A percentile compares a stretch with the other conserved stretches of the same genome.
These are phyloP conservation scores for Potamilus streckersoni DNA, from an alignment of 1,140 invertebrate genomes.

Conservation along the genomic window DNA sequence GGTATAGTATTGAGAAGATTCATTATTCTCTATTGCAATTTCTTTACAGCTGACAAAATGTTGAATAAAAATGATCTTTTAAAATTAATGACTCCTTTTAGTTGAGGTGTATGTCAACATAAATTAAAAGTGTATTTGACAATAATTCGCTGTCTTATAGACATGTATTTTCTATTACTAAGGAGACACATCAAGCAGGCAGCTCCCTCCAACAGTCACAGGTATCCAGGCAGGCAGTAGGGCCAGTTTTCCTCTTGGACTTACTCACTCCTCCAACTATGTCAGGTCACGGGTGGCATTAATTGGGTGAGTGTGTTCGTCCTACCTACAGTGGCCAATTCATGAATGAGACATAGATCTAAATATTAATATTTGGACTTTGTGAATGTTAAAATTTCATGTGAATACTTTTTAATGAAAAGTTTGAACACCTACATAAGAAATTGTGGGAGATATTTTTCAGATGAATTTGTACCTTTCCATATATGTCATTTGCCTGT, in stretches of 20 bases:
- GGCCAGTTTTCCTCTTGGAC: constrained; percentile 91
- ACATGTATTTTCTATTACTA: constrained; percentile 6
- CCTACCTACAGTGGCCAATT: neutral
- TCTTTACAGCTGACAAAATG: too few species aligned
- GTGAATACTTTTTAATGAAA: neutral
- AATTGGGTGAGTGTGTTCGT: constrained; percentile 78
- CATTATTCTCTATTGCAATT: too few species aligned
- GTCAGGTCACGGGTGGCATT: constrained; percentile 80
- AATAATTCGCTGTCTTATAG: neutral
- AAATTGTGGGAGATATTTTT: neutral
- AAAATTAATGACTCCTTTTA: too few species aligned
- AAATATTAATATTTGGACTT: neutral
- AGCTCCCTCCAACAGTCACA: constrained; percentile 84
- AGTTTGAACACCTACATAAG: neutral
- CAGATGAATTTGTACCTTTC: neutral
- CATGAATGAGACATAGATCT: neutral
- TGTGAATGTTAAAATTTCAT: neutral
- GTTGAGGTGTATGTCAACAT: constrained; percentile 30
- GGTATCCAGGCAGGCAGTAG: constrained; percentile 75
- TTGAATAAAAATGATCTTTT: too few species aligned
- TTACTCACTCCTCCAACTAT: constrained; percentile 90
- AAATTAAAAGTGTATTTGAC: neutral
- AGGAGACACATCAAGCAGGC: constrained; percentile 67
- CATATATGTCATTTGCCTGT: neutral
- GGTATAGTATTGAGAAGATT: too few species aligned